Base-by-base conservation (phyloP, 2,113 vertebrate genomes). In the Mastomys natalensis region DNA sequence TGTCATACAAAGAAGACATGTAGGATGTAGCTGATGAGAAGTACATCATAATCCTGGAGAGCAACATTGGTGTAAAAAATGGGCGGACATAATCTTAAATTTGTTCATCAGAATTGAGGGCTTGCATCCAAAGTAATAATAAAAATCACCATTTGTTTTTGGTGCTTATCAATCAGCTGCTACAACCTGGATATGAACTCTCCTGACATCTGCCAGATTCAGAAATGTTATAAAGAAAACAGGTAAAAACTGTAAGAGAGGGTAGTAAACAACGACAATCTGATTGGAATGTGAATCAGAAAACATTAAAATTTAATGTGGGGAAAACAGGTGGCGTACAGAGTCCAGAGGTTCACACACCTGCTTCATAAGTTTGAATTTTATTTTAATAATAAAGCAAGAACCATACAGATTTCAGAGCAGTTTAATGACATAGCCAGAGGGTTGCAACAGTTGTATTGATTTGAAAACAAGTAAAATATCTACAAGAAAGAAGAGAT, bases 321-420 rank as follows among this genome's bases (percentile, higher is more conserved):
- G 70, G 62, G 53, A 88, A 92, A 82, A 43, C 17, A 91, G 26
- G 31, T 82, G 60, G 26, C 34, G 87, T 34, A 6, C 11, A 91
- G 53, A 66, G 1, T 87, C 2, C 15, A 87, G 48, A 95, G 13
- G 21, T 3, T 81, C 5, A 0, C 29, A 29, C 17, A 68, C 45
- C 53, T 55, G 43, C 58, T 86, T 95, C 51, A 40, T 78, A 70
- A 94, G 48, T 62, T 0, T 73, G 45, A 22, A 21, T 94, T 96
- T 91, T 68, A 93, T 89, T 96, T 96, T 93, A 88, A 74, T 40
- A 80, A 81, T 53, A 93, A 60, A 87, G 55, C 29, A 16, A 73
- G 19, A 93, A 24, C 7, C 1, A 15, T 43, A 48, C 80, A 93
- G 51, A 89, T 77, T 81, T 95, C 2, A 8, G 77, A 95, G 70